Evolutionary conservation across 2,888 invertebrate species (phyloP), one percentile per base, ranked within the genome.

Genomic region (Melanostoma mellinum): DNA sequence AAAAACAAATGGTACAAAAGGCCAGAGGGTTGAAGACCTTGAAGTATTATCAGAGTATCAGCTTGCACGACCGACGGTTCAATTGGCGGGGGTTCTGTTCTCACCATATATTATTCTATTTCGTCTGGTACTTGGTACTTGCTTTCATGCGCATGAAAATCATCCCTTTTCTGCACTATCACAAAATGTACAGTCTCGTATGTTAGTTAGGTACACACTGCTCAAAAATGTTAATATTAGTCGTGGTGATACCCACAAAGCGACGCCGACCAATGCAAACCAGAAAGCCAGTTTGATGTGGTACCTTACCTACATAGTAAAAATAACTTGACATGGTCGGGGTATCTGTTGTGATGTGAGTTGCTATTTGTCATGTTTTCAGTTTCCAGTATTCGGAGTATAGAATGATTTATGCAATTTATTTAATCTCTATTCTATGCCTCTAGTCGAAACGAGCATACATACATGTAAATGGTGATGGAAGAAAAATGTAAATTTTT

Each of bases 111-210:
- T 36, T 8, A 69, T 38, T 30, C 3, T 20, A 48, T 20, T 55
- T 20, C 32, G 50, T 65, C 6, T 8, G 2, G 38, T n/a, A 5
- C 36, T 46, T 8, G 2, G 38, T n/a, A 5, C 36, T 46, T 10
- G 53, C 48, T 50, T 44, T 52, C 65, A 61, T 71, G 63, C 63
- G 65, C 53, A 71, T 65, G 71, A 69, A 75, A 56, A 69, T 48
- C 58, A 20, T 20, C 20, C 20, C 20, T 20, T 20, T 20, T 20
- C 20, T 20, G 1, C 20, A 20, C 20, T 20, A 20, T 20, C 20
- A 20, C n/a, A 79, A 46, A 33, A 42, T 48, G 74, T 80, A 80
- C 79, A 80, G 79, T 80, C 74, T 50, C 74, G 74, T 56, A 52
- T 56, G 71, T 38, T 65, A 58, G 65, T 44, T 20, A 20, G 20